These are phyloP conservation scores for Gnathonemus echidnorhynchus DNA, from an alignment of 2,113 vertebrate species.

Conservation along the genomic window DNA sequence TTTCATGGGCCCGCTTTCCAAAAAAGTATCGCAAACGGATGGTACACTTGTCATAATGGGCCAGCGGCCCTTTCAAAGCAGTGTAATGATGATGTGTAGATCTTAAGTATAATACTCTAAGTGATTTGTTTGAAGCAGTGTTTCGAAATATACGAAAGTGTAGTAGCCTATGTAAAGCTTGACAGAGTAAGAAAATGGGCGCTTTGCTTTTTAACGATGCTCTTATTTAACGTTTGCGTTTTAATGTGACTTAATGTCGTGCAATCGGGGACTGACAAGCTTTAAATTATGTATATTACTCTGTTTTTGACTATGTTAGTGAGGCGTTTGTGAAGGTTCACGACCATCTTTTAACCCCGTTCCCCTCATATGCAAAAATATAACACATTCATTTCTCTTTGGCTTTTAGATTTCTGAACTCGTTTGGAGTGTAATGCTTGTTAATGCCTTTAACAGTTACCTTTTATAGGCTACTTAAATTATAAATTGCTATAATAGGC, in stretches of 20 bases:
- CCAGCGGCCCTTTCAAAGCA: constrained; percentile 58
- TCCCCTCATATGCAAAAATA: background rate
- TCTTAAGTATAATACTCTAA: background rate
- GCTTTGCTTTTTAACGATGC: background rate
- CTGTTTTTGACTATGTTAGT: background rate
- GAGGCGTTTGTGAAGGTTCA: background rate
- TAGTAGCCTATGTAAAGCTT: background rate
- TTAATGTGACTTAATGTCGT: constrained; percentile 20
- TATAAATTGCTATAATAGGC: background rate
- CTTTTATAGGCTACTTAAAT: background rate
- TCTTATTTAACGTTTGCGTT: background rate
- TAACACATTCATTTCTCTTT: background rate
- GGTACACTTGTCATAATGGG: constrained; percentile 67
- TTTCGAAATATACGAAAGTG: background rate
- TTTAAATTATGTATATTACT: constrained; percentile 40
- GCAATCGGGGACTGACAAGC: constrained; percentile 37
- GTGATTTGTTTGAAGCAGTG: background rate
- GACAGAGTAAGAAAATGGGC: background rate
- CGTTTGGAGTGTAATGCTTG: background rate
- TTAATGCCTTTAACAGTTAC: background rate
- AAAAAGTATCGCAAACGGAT: constrained; percentile 64
- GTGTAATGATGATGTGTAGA: constrained; percentile 37
- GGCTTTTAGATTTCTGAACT: background rate
- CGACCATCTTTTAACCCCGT: background rate
- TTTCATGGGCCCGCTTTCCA: constrained; percentile 52